Conservation (phyloP, 2,888 invertebrate genomes). For the Argyresthia goedartella region DNA sequence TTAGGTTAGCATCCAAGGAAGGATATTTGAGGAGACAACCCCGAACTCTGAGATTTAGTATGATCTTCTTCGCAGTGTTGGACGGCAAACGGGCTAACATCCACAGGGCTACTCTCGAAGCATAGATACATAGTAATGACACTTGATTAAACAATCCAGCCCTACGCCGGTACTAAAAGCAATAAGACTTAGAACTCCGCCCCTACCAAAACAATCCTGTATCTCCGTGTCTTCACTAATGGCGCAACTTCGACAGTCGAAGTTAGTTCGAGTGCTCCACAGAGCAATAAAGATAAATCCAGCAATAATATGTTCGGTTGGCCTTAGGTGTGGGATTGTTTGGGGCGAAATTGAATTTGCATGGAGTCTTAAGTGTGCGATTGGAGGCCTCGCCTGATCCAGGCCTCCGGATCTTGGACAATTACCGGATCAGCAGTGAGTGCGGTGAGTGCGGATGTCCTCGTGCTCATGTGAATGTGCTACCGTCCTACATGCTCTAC, state of each 20-base stretch:
- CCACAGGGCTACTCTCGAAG: too few relatives aligned
- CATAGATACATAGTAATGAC: not conserved
- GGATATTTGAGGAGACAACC: too few relatives aligned
- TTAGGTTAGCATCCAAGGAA: too few relatives aligned
- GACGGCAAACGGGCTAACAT: too few relatives aligned
- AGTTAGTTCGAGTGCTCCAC: constrained; percentile 68
- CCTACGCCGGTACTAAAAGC: constrained; percentile 58
- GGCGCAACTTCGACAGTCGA: constrained; percentile 69
- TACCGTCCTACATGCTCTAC: too few relatives aligned
- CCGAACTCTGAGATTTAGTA: too few relatives aligned
- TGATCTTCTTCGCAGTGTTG: too few relatives aligned
- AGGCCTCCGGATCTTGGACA: constrained; percentile 29
- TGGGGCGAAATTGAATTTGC: constrained; percentile 70
- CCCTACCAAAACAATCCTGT: constrained; percentile 68
- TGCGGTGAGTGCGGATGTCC: not conserved
- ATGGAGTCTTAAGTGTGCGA: constrained; percentile 67
- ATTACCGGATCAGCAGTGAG: constrained; percentile 35
- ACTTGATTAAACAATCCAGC: constrained; percentile 39
- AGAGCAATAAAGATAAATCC: constrained; percentile 70
- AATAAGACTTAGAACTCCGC: constrained; percentile 69
- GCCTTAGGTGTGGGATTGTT: constrained; percentile 64
- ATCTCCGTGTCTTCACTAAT: constrained; percentile 69
- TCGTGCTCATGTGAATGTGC: constrained; percentile 19
- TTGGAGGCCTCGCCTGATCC: constrained; percentile 24
- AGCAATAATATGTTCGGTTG: constrained; percentile 68